phyloP scores from a whole-genome alignment of 2,113 vertebrate genomes.

The Scolopax mira region DNA sequence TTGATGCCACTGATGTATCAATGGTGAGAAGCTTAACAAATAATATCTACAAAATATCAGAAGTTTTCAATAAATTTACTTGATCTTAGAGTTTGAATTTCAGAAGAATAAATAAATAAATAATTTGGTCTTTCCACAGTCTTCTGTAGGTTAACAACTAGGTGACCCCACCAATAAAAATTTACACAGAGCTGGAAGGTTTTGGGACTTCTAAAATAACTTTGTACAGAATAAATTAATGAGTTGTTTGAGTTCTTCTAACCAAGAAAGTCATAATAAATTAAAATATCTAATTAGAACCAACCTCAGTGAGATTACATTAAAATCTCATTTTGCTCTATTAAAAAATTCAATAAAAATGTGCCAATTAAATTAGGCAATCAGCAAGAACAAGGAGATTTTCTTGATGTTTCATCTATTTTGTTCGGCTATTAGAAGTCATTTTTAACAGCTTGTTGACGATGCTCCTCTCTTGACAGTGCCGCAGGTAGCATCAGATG shows the following conservation, averaged over 20 bases:
- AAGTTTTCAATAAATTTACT: background rate
- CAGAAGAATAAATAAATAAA: background rate
- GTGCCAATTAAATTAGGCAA: constrained; percentile 70
- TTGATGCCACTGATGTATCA: background rate
- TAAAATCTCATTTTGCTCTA: constrained; percentile 78
- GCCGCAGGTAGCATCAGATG: constrained; percentile 19
- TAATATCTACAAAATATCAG: background rate
- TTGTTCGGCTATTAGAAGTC: constrained; percentile 44
- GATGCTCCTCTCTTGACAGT: constrained; percentile 5
- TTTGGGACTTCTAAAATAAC: constrained; percentile 36
- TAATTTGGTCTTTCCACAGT: background rate
- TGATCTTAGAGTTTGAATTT: background rate
- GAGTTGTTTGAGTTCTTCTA: constrained; percentile 33
- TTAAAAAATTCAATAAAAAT: constrained; percentile 75
- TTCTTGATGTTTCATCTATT: constrained; percentile 61
- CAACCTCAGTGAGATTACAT: constrained; percentile 70
- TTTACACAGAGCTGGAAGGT: constrained; percentile 23
- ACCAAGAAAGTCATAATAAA: constrained; percentile 67
- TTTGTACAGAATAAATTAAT: constrained; percentile 61
- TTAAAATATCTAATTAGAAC: constrained; percentile 71
- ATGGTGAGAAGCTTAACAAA: background rate
- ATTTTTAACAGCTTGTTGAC: constrained; percentile 74
- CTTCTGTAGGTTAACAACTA: background rate
- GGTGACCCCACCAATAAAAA: background rate
- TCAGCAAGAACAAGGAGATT: constrained; percentile 61